These are phyloP conservation scores for Drosophila yakuba DNA, from an alignment of 1,140 invertebrate species.

Conservation along the genomic window DNA sequence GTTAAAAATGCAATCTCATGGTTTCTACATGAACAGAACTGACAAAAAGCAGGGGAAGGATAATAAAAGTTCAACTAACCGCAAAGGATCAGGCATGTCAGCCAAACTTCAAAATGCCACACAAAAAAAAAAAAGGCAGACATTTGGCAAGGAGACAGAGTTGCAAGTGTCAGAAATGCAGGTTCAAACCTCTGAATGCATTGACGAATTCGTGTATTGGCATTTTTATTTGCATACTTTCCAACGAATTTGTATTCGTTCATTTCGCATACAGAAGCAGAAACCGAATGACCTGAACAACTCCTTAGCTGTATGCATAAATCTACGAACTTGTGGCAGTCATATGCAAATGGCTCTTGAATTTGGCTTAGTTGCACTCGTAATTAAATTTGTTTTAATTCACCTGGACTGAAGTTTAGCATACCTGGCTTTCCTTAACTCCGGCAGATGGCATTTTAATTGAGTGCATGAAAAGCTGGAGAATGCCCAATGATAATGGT, in stretches of 20 bases:
- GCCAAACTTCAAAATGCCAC: neutral
- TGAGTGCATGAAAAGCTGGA: neutral
- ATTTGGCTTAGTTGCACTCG: neutral
- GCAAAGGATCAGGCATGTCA: too few species aligned
- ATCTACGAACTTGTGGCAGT: neutral
- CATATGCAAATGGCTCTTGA: neutral
- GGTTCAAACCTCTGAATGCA: neutral
- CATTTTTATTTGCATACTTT: slow-evolving; percentile 47
- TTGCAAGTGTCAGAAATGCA: neutral
- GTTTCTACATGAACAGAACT: too few species aligned
- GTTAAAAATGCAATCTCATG: too few species aligned
- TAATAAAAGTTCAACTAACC: neutral
- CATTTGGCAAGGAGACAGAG: neutral
- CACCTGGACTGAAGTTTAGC: neutral
- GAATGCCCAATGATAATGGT: neutral
- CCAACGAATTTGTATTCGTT: neutral
- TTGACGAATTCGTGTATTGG: neutral
- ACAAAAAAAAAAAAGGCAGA: neutral
- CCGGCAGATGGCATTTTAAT: neutral
- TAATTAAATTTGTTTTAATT: neutral
- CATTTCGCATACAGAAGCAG: neutral
- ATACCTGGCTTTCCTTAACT: neutral
- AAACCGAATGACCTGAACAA: neutral
- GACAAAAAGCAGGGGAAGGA: neutral
- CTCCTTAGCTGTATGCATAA: neutral